Evolutionary conservation across 2,113 vertebrate genomes (phyloP).

Genomic region (Panthera uncia): DNA sequence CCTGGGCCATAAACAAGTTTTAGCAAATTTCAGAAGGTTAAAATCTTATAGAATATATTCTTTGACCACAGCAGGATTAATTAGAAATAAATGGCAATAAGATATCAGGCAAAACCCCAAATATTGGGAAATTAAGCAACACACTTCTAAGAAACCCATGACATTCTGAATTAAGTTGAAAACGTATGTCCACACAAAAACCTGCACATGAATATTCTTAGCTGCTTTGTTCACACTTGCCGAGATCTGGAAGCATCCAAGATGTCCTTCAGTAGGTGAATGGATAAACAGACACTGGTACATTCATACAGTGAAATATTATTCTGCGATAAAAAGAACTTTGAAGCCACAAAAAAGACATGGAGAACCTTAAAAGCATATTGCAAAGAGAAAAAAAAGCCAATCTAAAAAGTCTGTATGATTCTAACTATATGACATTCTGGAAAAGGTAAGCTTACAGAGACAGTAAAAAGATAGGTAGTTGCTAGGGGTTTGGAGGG

Average conservation of each 20-base stretch:
- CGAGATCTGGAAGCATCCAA: neutral
- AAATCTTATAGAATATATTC: neutral
- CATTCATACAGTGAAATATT: neutral
- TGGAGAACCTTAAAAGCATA: neutral
- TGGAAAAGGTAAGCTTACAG: neutral
- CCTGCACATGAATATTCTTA: neutral
- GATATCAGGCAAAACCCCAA: constrained; percentile 18
- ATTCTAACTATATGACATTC: neutral
- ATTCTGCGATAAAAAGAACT: neutral
- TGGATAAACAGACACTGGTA: neutral
- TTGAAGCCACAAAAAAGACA: neutral
- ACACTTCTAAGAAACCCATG: neutral
- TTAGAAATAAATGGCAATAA: neutral
- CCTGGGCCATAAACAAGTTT: neutral
- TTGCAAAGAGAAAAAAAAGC: neutral
- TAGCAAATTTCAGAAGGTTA: neutral
- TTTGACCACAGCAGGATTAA: neutral
- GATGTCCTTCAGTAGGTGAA: neutral
- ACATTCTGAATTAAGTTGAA: neutral
- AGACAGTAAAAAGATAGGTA: neutral
- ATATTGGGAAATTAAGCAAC: constrained; percentile 24
- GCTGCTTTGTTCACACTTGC: neutral
- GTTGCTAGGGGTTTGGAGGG: neutral
- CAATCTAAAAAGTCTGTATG: neutral
- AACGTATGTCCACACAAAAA: neutral